Evolutionary conservation across 2,888 invertebrate species (phyloP).

Genomic region (Ectobius pallidus): DNA sequence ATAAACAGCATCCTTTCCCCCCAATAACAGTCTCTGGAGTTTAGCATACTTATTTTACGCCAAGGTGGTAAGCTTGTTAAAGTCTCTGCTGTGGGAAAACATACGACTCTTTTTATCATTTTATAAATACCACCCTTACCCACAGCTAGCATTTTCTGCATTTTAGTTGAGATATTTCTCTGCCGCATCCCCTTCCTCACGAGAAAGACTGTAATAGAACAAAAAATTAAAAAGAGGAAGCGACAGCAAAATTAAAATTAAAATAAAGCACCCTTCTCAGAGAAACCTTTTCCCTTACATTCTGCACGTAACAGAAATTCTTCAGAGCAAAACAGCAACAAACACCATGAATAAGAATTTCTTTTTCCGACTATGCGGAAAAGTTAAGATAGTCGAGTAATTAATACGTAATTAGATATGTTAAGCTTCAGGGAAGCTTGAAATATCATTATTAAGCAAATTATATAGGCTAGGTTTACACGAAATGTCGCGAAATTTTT

Average conservation of each 20-base stretch:
- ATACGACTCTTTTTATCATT: neutral
- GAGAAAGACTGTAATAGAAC: neutral
- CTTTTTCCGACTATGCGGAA: too few species aligned
- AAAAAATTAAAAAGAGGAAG: constrained; percentile 4
- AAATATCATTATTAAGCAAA: too few species aligned
- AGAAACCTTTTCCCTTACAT: neutral
- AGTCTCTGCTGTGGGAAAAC: neutral
- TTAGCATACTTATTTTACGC: too few species aligned
- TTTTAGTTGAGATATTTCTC: neutral
- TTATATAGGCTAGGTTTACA: too few species aligned
- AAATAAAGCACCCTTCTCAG: constrained; percentile 7
- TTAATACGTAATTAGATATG: too few species aligned
- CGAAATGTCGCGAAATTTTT: too few species aligned
- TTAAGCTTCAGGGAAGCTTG: too few species aligned
- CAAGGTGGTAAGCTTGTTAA: too few species aligned
- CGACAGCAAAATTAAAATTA: constrained; percentile 22
- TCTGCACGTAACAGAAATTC: neutral
- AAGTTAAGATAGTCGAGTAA: too few species aligned
- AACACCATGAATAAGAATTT: neutral
- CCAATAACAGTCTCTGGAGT: too few species aligned
- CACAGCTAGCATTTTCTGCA: neutral
- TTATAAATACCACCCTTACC: neutral
- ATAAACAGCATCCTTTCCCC: too few species aligned
- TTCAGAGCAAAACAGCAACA: constrained; percentile 14
- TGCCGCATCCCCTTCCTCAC: neutral